These are phyloP conservation scores for Myotis davidii DNA, from an alignment of 2,113 vertebrate species.

Conservation along the genomic window DNA sequence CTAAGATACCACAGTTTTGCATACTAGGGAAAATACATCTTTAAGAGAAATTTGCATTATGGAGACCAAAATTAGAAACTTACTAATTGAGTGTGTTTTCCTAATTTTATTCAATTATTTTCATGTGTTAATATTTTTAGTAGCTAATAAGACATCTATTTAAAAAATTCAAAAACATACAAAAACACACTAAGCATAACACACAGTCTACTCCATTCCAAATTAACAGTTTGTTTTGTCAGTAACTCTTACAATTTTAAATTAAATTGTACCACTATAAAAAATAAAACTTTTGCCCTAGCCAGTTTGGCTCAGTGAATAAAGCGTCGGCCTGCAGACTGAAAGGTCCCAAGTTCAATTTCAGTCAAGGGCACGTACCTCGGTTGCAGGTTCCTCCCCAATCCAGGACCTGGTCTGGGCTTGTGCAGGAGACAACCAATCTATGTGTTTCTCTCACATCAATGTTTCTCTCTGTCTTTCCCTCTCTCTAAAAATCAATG, in stretches of 20 bases:
- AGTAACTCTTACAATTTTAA: not conserved
- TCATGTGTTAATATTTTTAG: not conserved
- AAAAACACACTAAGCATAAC: not conserved
- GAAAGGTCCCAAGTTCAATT: no score
- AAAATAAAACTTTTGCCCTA: not conserved
- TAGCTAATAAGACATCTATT: not conserved
- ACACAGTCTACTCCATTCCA: not conserved
- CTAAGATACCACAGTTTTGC: not conserved
- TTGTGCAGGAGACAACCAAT: no score
- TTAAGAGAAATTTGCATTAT: slow-evolving; percentile 3
- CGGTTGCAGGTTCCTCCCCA: no score
- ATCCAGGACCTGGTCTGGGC: no score
- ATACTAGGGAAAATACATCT: not conserved
- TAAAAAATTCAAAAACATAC: slow-evolving; percentile 16
- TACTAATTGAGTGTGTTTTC: not conserved
- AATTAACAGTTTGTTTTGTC: not conserved
- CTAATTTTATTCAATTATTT: not conserved
- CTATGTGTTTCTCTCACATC: no score
- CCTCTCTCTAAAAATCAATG: no score
- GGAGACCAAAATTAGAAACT: slow-evolving; percentile 5
- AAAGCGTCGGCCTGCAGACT: no score
- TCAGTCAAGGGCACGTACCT: no score
- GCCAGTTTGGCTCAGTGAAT: no score
- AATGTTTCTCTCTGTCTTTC: no score
- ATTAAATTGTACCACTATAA: not conserved